Percentiles rank a stretch among this genome's conserved stretches.
phyloP scores from a whole-genome alignment of 2,113 vertebrate species.

The Pterocles gutturalis region DNA sequence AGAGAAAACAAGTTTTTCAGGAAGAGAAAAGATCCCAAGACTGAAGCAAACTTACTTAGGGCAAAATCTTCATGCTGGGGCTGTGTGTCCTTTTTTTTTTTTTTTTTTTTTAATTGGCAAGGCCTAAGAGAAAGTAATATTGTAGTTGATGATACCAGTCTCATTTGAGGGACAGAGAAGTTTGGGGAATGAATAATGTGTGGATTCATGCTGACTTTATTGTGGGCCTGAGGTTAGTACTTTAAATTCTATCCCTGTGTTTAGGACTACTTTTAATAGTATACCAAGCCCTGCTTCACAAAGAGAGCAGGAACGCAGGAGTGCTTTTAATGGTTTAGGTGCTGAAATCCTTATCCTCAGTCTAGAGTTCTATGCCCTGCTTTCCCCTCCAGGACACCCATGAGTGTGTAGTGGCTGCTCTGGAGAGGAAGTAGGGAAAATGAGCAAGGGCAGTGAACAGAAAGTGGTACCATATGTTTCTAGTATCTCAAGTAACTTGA shows the following conservation, averaged over 20 bases:
- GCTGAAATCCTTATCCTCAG: neutral
- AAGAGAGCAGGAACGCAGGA: neutral
- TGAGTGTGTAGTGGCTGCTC: neutral
- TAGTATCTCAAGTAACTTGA: neutral
- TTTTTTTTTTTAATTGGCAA: neutral
- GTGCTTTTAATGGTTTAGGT: neutral
- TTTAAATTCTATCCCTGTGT: neutral
- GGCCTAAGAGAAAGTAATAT: neutral
- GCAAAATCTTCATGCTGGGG: neutral
- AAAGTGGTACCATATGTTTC: neutral
- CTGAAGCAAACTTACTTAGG: neutral
- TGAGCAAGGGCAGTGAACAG: neutral
- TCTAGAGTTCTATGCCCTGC: neutral
- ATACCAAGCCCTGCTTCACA: neutral
- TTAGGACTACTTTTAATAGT: neutral
- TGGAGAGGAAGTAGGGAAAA: neutral
- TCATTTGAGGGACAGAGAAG: neutral
- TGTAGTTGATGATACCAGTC: neutral
- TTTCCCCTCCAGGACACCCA: neutral
- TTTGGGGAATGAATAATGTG: neutral
- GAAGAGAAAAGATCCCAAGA: neutral
- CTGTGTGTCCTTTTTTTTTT: neutral
- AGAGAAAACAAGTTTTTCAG: neutral
- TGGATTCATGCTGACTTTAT: neutral
- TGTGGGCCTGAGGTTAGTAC: neutral